A percentile compares a stretch with the other conserved stretches of the same genome.
phyloP scores from a whole-genome alignment of 2,113 vertebrate genomes.

The Chaenogobius annularis region DNA sequence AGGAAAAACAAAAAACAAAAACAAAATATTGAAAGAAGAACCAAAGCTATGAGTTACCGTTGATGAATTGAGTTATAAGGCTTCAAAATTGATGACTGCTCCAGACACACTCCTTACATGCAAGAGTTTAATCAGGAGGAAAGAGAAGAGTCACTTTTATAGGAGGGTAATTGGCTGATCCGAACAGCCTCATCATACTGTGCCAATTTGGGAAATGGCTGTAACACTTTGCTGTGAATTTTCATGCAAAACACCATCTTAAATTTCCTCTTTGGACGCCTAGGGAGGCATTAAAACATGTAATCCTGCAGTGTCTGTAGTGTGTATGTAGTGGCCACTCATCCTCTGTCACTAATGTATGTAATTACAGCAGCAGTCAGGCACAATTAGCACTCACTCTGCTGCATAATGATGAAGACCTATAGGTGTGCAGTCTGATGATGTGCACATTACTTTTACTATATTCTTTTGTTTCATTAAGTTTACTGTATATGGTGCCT shows the following conservation, averaged over 20 bases:
- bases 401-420: not conserved
- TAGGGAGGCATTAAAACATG: constrained; percentile 33
- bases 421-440: not conserved
- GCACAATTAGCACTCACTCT: constrained; percentile 33
- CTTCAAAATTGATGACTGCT: not conserved
- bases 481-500: not conserved
- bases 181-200: constrained; percentile 38
- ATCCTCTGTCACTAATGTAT: constrained; percentile 52
- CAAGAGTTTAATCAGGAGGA: not conserved
- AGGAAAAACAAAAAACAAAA: not conserved
- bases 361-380: constrained; percentile 62
- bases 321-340: constrained; percentile 47
- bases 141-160: constrained; percentile 18
- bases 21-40: not conserved
- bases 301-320: constrained; percentile 27
- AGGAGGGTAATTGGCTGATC: constrained; percentile 58
- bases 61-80: not conserved
- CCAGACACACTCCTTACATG: not conserved
- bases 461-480: not conserved
- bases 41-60: not conserved
- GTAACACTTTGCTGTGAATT: constrained; percentile 25
- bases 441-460: not conserved
- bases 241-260: constrained; percentile 17
- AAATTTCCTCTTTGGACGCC: constrained; percentile 7
- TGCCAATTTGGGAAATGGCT: constrained; percentile 29